These are phyloP conservation scores for Ophiothrix spiculata DNA, from an alignment of 35 echinoderm and acorn worm genomes.

Conservation along the genomic window DNA sequence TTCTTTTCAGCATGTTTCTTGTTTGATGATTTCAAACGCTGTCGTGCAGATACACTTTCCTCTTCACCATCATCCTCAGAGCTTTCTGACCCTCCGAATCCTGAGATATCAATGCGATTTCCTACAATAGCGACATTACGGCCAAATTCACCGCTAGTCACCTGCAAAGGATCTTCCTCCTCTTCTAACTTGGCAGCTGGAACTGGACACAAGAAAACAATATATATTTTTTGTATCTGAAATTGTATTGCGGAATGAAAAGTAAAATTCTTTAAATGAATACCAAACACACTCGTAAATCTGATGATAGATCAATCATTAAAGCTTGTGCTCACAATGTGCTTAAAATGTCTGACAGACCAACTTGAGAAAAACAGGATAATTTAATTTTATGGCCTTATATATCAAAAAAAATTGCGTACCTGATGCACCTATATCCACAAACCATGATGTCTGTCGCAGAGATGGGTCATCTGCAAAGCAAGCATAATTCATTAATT, in stretches of 20 bases:
- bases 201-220: neutral
- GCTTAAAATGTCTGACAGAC: neutral
- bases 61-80: conserved; percentile 16
- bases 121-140: conserved; percentile 64
- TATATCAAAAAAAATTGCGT: neutral
- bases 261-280: neutral
- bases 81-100: conserved; percentile 14
- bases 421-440: conserved; percentile 53
- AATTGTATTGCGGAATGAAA: neutral
- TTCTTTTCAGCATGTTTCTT: neutral
- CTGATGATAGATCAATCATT: no score
- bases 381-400: neutral
- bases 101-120: conserved; percentile 59
- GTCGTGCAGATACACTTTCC: neutral
- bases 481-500: neutral
- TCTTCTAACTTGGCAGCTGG: conserved; percentile 11
- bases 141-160: conserved; percentile 31
- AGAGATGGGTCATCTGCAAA: conserved; percentile 15
- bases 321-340: neutral
- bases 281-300: no score
- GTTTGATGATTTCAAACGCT: neutral
- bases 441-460: conserved; percentile 55
- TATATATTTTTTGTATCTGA: neutral
- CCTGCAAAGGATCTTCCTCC: neutral
- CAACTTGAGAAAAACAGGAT: neutral